Evolutionary conservation across 2,113 vertebrate genomes (phyloP), one percentile per base, ranked within the genome.

Genomic region (Hippocampus guttulatus): DNA sequence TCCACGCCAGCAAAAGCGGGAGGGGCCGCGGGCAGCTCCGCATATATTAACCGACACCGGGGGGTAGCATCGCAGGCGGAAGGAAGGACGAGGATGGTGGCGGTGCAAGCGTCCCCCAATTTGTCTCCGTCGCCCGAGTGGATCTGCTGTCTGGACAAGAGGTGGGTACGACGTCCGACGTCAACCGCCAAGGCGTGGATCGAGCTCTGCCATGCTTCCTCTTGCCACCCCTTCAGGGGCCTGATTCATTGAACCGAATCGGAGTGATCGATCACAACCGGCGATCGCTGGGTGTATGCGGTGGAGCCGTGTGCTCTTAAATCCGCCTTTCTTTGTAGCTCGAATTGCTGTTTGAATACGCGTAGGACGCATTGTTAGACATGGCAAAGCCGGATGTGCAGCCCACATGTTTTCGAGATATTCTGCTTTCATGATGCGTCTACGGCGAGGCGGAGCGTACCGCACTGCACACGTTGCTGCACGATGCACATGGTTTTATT

Each of bases 71-170:
- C 75, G 71, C 71, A 73, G 77, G 83, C 5, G 88, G 86, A 88
- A 95, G 92, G 92, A 98, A 97, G 96, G 96, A 61, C 16, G 88
- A 95, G 92, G 92, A 98, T 97, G 96, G 96, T 98, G 71, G 95
- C 95, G 84, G 94, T 95, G 84, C 95, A 94, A 89, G 88, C 91
- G 74, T 92, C 90, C 58, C 91, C 93, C 63, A 94, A 93, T 81
- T 87, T 93, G 76, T 90, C 93, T 65, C 93, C 94, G 64, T 94
- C 92, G 55, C 86, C 92, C 74, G 96, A 98, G 89, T 96, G 96
- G 96, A 95, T 98, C 90, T 92, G 95, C 84, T 98, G 96, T 83
- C 90, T 98, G 88, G 96, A 98, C 88, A 98, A 98, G 91, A 95
- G 96, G 96, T 98, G 93, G 73, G 90, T 81, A 69, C 64, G 58